These are phyloP conservation scores for Lagorchestes hirsutus DNA, from an alignment of 2,797 vertebrate genomes.

Conservation along the genomic window DNA sequence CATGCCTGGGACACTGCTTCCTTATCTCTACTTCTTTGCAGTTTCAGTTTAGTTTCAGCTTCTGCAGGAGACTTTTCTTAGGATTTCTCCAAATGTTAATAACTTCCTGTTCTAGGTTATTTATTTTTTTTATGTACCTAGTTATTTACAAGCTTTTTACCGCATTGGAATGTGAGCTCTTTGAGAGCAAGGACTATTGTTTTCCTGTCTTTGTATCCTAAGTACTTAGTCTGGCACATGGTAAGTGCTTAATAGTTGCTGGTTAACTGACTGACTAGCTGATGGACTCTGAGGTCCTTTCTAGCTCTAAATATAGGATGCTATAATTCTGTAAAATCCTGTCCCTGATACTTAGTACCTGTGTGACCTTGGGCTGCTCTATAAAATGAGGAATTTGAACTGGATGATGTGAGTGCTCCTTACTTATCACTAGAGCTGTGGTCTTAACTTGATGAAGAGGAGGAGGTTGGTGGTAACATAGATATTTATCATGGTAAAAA, in stretches of 20 bases:
- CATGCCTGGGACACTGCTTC: neutral
- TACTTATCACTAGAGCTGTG: no score
- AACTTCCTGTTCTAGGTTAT: neutral
- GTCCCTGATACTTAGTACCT: neutral
- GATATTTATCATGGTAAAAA: neutral
- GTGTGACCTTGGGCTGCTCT: neutral
- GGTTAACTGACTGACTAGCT: neutral
- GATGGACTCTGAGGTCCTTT: neutral
- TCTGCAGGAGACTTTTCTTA: neutral
- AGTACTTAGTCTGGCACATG: neutral
- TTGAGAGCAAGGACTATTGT: neutral
- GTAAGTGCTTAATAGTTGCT: neutral
- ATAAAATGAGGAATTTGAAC: neutral
- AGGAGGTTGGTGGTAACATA: no score
- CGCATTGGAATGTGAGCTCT: neutral
- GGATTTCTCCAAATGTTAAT: neutral
- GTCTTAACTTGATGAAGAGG: no score
- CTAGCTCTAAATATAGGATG: neutral
- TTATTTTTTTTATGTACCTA: neutral
- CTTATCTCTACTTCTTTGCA: neutral
- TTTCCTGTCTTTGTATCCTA: neutral
- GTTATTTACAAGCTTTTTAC: neutral
- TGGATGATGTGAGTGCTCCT: neutral
- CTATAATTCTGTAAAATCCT: neutral
- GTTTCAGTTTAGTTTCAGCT: neutral